phyloP scores from a whole-genome alignment of 1,140 invertebrate species.

The Polyergus mexicanus region DNA sequence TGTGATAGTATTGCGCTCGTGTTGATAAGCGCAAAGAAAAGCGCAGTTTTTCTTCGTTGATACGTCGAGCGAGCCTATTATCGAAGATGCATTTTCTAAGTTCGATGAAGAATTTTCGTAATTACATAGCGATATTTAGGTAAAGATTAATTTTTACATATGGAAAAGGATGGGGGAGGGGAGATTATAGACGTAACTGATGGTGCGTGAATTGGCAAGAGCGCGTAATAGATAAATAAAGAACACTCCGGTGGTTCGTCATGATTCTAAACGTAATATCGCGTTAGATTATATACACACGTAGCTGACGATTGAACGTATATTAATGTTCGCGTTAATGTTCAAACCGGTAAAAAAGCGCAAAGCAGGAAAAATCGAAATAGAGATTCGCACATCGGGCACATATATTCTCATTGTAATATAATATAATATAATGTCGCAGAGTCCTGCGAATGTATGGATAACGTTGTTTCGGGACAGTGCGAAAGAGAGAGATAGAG shows the following conservation, averaged over 20 bases:
- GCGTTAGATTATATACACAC: constrained; percentile 64
- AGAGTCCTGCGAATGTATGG: constrained; percentile 18
- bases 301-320: constrained; percentile 63
- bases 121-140: constrained; percentile 57
- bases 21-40: constrained; percentile 4
- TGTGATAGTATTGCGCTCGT: constrained; percentile 73
- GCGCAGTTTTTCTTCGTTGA: constrained; percentile 55
- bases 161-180: no score
- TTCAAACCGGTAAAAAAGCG: constrained; percentile 38
- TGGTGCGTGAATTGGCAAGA: constrained; percentile 2
- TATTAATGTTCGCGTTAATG: constrained; percentile 48
- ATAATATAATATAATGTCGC: constrained; percentile 26
- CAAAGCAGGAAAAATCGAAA: constrained; percentile 57
- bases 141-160: constrained; percentile 37
- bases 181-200: constrained; percentile 14
- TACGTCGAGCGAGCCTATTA: constrained; percentile 51
- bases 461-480: constrained; percentile 24
- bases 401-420: constrained; percentile 44
- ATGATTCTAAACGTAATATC: constrained; percentile 73
- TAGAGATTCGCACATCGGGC: constrained; percentile 32
- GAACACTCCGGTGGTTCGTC: constrained; percentile 33
- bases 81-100: constrained; percentile 59
- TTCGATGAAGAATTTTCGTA: constrained; percentile 50
- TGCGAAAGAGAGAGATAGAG: constrained; percentile 50
- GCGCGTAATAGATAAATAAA: constrained; percentile 3